Percentiles rank a stretch among this genome's conserved stretches.
Evolutionary conservation across 2,113 vertebrate species (phyloP).

Genomic region (Aphyosemion australe): DNA sequence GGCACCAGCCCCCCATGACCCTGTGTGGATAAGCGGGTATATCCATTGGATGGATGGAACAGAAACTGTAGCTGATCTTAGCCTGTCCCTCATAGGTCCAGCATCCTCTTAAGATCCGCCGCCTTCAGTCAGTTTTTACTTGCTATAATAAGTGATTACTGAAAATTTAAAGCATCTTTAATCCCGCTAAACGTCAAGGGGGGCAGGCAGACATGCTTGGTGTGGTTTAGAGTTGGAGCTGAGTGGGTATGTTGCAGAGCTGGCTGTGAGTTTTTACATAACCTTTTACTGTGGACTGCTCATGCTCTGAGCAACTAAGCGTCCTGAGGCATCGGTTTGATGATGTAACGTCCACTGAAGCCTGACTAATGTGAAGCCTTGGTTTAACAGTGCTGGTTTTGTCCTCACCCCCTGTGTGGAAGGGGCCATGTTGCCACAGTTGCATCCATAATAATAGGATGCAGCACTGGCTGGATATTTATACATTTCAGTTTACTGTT

Average conservation of each 20-base stretch:
- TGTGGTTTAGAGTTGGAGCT: constrained; percentile 55
- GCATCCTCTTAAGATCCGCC: constrained; percentile 53
- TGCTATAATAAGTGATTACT: constrained; percentile 56
- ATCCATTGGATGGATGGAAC: no score
- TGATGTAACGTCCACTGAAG: constrained; percentile 78
- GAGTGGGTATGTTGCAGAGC: constrained; percentile 65
- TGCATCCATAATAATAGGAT: constrained; percentile 49
- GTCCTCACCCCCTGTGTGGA: constrained; percentile 54
- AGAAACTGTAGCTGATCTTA: constrained; percentile 62
- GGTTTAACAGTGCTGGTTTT: constrained; percentile 66
- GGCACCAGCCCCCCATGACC: no score
- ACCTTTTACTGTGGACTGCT: constrained; percentile 72
- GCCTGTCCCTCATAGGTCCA: constrained; percentile 29
- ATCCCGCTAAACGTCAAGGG: constrained; percentile 56
- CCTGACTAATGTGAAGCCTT: constrained; percentile 69
- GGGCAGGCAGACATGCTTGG: constrained; percentile 51
- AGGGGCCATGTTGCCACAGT: constrained; percentile 55
- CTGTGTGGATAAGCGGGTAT: no score
- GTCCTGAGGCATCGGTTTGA: constrained; percentile 63
- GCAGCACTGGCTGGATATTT: constrained; percentile 41
- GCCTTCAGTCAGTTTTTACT: constrained; percentile 56
- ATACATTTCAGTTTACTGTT: constrained; percentile 55
- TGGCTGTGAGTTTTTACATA: constrained; percentile 74
- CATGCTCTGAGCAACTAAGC: constrained; percentile 66
- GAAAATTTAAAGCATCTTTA: constrained; percentile 61